A percentile compares a stretch with the other conserved stretches of the same genome.
phyloP scores from a whole-genome alignment of 30 jellyfish, hydroid and myxozoan species.

The Aurelia aurita region DNA sequence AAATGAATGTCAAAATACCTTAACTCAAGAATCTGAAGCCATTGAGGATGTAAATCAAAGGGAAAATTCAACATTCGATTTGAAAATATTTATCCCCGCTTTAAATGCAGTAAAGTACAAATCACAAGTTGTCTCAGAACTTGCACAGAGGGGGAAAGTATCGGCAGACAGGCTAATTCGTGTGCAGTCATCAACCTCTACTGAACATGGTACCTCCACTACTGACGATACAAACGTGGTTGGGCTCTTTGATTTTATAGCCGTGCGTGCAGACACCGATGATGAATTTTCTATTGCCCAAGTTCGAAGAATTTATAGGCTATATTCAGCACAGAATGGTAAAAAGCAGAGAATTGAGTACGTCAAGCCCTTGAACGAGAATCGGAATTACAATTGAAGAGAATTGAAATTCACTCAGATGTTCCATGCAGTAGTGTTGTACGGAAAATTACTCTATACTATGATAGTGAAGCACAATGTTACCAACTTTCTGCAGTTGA shows the following conservation, averaged over 20 bases:
- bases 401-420: constrained; percentile 49
- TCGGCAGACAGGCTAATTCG: constrained; percentile 37
- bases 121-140: constrained; percentile 28
- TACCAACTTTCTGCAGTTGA: constrained; percentile 10
- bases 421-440: constrained; percentile 9
- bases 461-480: not conserved
- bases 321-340: constrained; percentile 26
- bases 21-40: constrained; percentile 19
- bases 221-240: not conserved
- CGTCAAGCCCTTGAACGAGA: constrained; percentile 28
- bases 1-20: constrained; percentile 20
- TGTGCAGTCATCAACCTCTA: constrained; percentile 8
- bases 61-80: not conserved
- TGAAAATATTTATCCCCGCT: not conserved
- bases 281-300: no score
- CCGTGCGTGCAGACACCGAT: no score
- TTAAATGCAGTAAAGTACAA: no score
- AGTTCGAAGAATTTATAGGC: no score
- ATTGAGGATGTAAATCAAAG: not conserved
- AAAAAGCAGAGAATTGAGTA: constrained; percentile 27
- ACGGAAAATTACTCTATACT: no score
- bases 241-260: constrained; percentile 47
- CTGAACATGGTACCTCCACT: not conserved
- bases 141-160: constrained; percentile 14
- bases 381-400: constrained; percentile 12